These are phyloP conservation scores for Darevskia mixta DNA, from an alignment of 2,797 vertebrate species.

Conservation along the genomic window DNA sequence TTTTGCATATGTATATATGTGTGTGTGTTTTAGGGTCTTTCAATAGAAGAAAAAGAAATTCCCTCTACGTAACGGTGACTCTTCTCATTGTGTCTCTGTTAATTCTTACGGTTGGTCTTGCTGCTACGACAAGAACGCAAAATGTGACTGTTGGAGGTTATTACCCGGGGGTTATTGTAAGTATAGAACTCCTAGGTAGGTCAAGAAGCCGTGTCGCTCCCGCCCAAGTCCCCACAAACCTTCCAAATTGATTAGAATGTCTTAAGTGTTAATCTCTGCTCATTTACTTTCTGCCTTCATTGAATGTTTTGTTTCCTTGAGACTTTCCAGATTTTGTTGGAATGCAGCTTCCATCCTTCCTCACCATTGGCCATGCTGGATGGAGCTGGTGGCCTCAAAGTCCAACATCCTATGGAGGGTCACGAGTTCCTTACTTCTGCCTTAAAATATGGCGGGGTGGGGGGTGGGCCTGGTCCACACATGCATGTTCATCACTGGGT, in stretches of 20 bases:
- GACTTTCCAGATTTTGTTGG: slow-evolving; percentile 20
- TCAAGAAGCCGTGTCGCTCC: slow-evolving; percentile 58
- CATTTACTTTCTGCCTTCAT: slow-evolving; percentile 62
- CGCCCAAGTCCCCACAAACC: slow-evolving; percentile 55
- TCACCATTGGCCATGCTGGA: not conserved
- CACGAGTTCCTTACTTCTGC: not conserved
- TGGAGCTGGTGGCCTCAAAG: not conserved
- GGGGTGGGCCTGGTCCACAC: not conserved
- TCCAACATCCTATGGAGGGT: not conserved
- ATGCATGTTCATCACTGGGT: not conserved
- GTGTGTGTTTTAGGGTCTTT: slow-evolving; percentile 88
- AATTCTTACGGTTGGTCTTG: slow-evolving; percentile 95
- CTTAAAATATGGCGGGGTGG: slow-evolving; percentile 41
- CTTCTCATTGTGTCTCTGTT: slow-evolving; percentile 94
- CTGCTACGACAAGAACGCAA: slow-evolving; percentile 96
- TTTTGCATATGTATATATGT: slow-evolving; percentile 50
- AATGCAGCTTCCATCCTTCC: not conserved
- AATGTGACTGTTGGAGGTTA: slow-evolving; percentile 98
- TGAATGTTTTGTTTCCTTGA: slow-evolving; percentile 61
- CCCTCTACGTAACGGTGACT: slow-evolving; percentile 93
- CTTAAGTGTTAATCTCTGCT: slow-evolving; percentile 60
- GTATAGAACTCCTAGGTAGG: slow-evolving; percentile 79
- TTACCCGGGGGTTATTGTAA: slow-evolving; percentile 98
- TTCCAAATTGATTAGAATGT: slow-evolving; percentile 48
- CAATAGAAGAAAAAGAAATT: slow-evolving; percentile 96